These are phyloP conservation scores for Abrostola triplasia DNA, from an alignment of 2,888 invertebrate species.

Conservation along the genomic window DNA sequence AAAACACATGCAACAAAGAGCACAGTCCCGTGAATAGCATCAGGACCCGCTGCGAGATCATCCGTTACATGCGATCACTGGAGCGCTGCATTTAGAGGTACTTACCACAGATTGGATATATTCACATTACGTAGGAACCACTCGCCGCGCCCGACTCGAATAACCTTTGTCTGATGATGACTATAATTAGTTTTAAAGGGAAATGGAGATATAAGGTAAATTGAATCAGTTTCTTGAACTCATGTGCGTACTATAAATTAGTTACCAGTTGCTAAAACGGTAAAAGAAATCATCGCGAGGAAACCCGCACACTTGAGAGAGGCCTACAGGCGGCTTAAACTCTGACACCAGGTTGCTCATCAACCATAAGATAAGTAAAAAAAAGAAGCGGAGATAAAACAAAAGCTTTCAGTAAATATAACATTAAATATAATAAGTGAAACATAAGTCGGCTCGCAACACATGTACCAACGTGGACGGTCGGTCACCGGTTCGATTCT, in stretches of 20 bases:
- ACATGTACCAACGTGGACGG: conserved; percentile 23
- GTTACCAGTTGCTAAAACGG: too few relatives aligned
- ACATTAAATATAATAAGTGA: conserved; percentile 19
- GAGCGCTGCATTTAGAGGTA: conserved; percentile 37
- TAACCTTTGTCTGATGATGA: conserved; percentile 41
- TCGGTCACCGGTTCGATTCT: conserved; percentile 35
- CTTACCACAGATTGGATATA: conserved; percentile 33
- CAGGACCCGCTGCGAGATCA: neutral
- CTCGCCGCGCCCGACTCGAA: conserved; percentile 19
- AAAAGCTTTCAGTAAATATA: conserved; percentile 24
- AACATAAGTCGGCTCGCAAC: conserved; percentile 17
- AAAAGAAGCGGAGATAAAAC: too few relatives aligned
- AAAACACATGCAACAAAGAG: conserved; percentile 7
- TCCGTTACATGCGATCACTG: conserved; percentile 5
- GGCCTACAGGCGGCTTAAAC: too few relatives aligned
- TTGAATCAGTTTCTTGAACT: too few relatives aligned
- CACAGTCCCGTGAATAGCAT: conserved; percentile 15
- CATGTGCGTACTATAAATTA: too few relatives aligned
- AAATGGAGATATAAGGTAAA: conserved; percentile 54
- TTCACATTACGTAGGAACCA: conserved; percentile 10
- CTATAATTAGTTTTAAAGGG: conserved; percentile 46
- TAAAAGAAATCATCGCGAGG: too few relatives aligned
- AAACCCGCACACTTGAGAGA: too few relatives aligned
- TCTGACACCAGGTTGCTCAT: too few relatives aligned
- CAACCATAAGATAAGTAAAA: too few relatives aligned